Evolutionary conservation across 2,113 vertebrate species (phyloP).

Genomic region (Azemiops feae): DNA sequence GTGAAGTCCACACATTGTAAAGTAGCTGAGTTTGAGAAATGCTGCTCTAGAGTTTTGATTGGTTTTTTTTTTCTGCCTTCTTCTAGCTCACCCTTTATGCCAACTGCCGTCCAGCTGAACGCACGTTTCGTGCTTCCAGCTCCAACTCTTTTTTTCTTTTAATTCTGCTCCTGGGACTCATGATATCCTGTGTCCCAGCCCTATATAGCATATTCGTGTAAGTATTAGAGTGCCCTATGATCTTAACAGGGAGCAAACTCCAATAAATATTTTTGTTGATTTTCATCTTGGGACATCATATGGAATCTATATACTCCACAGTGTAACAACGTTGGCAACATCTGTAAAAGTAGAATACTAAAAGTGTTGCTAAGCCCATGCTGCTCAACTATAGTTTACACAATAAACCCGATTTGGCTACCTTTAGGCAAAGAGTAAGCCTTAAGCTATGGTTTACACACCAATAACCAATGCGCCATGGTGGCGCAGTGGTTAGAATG

Average conservation of each 20-base stretch:
- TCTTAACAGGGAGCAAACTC: neutral
- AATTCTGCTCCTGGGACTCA: slow-evolving; percentile 83
- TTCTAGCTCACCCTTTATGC: slow-evolving; percentile 78
- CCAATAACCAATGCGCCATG: neutral
- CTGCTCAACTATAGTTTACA: neutral
- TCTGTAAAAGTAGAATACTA: neutral
- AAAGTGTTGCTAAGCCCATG: neutral
- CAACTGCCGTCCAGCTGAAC: slow-evolving; percentile 80
- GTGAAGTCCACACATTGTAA: neutral
- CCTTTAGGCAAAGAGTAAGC: neutral
- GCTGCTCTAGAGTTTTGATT: neutral
- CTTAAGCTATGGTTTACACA: neutral
- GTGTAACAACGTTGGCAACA: neutral
- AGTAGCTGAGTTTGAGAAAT: neutral
- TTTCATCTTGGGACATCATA: neutral
- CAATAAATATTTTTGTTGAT: neutral
- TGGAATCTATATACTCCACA: no score
- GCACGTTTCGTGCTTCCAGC: slow-evolving; percentile 81
- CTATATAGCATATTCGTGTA: slow-evolving; percentile 80
- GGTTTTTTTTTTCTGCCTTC: neutral
- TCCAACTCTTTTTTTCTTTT: slow-evolving; percentile 83
- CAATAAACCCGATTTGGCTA: neutral
- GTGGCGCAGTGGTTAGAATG: neutral
- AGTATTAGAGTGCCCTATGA: slow-evolving; percentile 50
- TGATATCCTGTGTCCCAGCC: slow-evolving; percentile 72